Evolutionary conservation across 2,888 invertebrate genomes (phyloP).

Genomic region (Caenorhabditis sp.): DNA sequence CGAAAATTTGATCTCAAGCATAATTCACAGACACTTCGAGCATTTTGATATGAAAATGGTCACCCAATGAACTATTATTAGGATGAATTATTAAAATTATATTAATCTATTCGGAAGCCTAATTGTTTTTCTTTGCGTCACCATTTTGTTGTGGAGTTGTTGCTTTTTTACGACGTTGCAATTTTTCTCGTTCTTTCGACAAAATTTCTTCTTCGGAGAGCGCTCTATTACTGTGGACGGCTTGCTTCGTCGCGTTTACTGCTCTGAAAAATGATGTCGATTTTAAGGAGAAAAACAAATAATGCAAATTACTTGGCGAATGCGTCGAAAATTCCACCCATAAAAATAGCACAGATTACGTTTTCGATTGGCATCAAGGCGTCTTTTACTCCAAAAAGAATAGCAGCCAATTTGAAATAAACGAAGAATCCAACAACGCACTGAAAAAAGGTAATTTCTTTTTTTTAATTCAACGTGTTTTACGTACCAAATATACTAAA

Average conservation of each 20-base stretch:
- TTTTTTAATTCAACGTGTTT: not conserved
- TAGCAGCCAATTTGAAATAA: slow-evolving; percentile 82
- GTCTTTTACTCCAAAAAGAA: slow-evolving; percentile 94
- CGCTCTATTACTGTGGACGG: slow-evolving; percentile 23
- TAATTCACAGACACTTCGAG: no score
- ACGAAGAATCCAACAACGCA: slow-evolving; percentile 70
- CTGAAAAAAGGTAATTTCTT: slow-evolving; percentile 34
- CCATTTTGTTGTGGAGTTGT: slow-evolving; percentile 16
- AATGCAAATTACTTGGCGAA: slow-evolving; percentile 74
- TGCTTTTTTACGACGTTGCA: slow-evolving; percentile 23
- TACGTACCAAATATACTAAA: slow-evolving; percentile 89
- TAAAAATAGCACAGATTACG: slow-evolving; percentile 90
- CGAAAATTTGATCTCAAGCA: no score
- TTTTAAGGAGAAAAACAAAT: not conserved
- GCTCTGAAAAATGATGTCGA: slow-evolving; percentile 36
- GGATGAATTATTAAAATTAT: not conserved
- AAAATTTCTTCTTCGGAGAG: slow-evolving; percentile 34
- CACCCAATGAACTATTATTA: no score
- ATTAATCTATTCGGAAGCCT: not conserved
- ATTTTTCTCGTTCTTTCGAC: slow-evolving; percentile 31
- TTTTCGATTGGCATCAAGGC: slow-evolving; percentile 99
- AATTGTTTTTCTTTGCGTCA: slow-evolving; percentile 44
- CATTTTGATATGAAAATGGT: not conserved
- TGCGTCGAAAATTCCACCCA: slow-evolving; percentile 98
- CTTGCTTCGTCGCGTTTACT: slow-evolving; percentile 43